Evolutionary conservation across 2,888 invertebrate genomes (phyloP).

Genomic region (Xiphydria camelus): DNA sequence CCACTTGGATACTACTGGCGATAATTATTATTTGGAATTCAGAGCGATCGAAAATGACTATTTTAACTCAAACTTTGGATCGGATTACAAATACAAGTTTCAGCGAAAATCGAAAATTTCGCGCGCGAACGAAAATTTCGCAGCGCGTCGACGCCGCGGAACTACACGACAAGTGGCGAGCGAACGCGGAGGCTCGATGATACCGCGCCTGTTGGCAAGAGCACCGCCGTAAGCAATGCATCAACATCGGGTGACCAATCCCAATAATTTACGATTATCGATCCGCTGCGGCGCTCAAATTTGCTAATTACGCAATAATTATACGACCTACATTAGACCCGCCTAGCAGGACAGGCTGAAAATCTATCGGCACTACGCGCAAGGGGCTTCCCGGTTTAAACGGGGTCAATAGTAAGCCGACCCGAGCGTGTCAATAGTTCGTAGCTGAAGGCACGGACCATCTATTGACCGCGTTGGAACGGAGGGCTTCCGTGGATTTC

Average conservation of each 20-base stretch:
- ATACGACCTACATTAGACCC: constrained; percentile 48
- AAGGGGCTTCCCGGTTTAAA: constrained; percentile 8
- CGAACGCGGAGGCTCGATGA: background rate
- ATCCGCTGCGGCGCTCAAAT: constrained; percentile 45
- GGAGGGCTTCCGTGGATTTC: background rate
- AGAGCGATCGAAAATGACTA: too few relatives aligned
- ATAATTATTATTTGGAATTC: too few relatives aligned
- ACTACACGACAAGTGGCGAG: constrained; percentile 26
- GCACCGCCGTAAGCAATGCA: constrained; percentile 40
- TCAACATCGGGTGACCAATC: constrained; percentile 42
- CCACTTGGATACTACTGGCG: too few relatives aligned
- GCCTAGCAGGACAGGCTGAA: constrained; percentile 9
- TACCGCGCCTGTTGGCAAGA: constrained; percentile 5
- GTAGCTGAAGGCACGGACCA: background rate
- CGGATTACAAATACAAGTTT: too few relatives aligned
- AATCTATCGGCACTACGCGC: constrained; percentile 28
- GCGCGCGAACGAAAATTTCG: too few relatives aligned
- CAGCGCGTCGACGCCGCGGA: constrained; percentile 20
- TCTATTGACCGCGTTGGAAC: background rate
- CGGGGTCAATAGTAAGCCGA: constrained; percentile 28
- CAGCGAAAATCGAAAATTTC: too few relatives aligned
- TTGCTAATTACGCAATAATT: constrained; percentile 55
- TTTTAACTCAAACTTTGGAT: too few relatives aligned
- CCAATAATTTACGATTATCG: constrained; percentile 48
- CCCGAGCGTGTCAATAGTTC: constrained; percentile 16